These are phyloP conservation scores for Phoebastria nigripes DNA, from an alignment of 2,797 vertebrate species.

Conservation along the genomic window DNA sequence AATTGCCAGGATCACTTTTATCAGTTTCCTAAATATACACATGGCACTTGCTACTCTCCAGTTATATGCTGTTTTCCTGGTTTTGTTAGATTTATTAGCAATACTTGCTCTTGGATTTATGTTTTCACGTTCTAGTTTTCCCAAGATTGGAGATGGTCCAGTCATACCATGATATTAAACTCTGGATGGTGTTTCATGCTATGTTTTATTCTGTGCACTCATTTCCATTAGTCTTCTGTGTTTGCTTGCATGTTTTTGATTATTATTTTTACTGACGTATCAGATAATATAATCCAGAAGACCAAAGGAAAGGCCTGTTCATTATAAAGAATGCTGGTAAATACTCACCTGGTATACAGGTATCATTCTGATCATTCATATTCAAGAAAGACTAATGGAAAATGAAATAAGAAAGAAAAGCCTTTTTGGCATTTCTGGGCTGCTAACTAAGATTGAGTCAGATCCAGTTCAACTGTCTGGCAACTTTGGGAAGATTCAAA, in stretches of 20 bases:
- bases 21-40: neutral
- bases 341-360: neutral
- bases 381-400: neutral
- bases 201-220: neutral
- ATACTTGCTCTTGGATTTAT: neutral
- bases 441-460: neutral
- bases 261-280: neutral
- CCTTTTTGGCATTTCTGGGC: neutral
- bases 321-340: neutral
- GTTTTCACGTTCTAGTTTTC: neutral
- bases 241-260: neutral
- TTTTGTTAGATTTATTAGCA: neutral
- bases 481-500: neutral
- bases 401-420: neutral
- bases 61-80: neutral
- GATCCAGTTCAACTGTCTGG: neutral
- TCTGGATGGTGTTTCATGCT: neutral
- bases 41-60: neutral
- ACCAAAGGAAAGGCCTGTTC: neutral
- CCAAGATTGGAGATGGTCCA: neutral
- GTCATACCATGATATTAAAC: neutral
- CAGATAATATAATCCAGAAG: neutral
- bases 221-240: neutral
- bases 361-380: neutral
- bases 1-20: neutral